phyloP scores from a whole-genome alignment of 2,113 vertebrate species.

The Heterotilapia buettikoferi region DNA sequence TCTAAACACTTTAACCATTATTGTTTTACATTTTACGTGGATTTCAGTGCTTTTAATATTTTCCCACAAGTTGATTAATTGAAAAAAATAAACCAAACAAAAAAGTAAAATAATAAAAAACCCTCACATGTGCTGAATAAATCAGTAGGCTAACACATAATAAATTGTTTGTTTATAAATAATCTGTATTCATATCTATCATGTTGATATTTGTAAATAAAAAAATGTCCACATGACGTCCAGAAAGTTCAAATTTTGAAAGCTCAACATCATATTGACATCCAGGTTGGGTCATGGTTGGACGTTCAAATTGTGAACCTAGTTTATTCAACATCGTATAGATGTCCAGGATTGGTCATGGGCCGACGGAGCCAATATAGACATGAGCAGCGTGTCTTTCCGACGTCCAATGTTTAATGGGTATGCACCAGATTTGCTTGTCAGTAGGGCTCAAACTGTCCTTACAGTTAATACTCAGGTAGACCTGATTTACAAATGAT shows the following conservation, averaged over 20 bases:
- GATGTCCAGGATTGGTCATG: neutral
- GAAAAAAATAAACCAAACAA: neutral
- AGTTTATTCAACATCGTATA: neutral
- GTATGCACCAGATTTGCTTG: neutral
- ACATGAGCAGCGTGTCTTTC: neutral
- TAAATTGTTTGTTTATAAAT: neutral
- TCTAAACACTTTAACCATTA: neutral
- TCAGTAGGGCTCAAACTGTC: neutral
- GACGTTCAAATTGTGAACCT: neutral
- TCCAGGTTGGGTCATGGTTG: neutral
- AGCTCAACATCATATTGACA: neutral
- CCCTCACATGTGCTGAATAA: neutral
- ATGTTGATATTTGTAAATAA: neutral
- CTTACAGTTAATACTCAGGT: neutral
- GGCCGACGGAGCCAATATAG: neutral
- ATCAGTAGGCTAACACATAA: neutral
- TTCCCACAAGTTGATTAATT: neutral
- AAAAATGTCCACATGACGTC: neutral
- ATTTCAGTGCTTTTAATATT: neutral
- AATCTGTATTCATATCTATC: neutral
- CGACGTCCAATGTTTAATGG: neutral
- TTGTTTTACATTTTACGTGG: neutral
- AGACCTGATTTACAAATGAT: neutral
- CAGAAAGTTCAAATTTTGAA: neutral
- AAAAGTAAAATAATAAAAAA: neutral